phyloP scores from a whole-genome alignment of 2,113 vertebrate genomes.

The Euleptes europaea region DNA sequence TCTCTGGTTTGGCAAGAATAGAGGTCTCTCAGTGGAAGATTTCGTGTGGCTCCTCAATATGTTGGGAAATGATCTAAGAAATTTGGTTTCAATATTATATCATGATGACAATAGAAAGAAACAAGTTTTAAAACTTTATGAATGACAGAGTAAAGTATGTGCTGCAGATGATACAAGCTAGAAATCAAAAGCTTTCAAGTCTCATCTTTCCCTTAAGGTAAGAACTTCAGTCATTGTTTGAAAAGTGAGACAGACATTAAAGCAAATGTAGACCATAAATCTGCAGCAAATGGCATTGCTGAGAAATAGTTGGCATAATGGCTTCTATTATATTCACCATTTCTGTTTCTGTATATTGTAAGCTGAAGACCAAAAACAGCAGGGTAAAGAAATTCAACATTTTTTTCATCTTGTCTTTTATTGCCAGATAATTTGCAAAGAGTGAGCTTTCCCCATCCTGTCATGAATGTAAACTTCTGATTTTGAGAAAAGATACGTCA shows the following conservation, averaged over 20 bases:
- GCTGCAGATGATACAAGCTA: neutral
- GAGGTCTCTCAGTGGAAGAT: neutral
- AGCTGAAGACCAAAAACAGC: slow-evolving; percentile 7
- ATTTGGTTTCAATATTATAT: slow-evolving; percentile 3
- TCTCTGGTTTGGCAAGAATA: neutral
- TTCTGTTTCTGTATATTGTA: slow-evolving; percentile 8
- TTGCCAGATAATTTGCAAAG: slow-evolving; percentile 17
- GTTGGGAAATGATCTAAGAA: neutral
- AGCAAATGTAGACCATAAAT: slow-evolving; percentile 15
- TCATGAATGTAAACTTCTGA: slow-evolving; percentile 1
- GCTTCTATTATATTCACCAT: neutral
- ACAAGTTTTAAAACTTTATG: neutral
- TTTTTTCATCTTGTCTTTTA: neutral
- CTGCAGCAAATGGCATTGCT: neutral
- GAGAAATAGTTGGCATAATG: slow-evolving; percentile 10
- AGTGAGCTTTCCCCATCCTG: neutral
- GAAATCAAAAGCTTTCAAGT: slow-evolving; percentile 23
- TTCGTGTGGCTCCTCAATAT: neutral
- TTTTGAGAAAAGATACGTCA: neutral
- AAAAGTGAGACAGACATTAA: slow-evolving; percentile 21
- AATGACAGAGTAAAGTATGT: neutral
- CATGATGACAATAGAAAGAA: slow-evolving; percentile 8
- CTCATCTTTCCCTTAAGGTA: slow-evolving; percentile 15
- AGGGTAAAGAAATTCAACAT: neutral
- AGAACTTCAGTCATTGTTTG: slow-evolving; percentile 6